Evolutionary conservation across 2,113 vertebrate species (phyloP).

Genomic region (Laticauda colubrina): DNA sequence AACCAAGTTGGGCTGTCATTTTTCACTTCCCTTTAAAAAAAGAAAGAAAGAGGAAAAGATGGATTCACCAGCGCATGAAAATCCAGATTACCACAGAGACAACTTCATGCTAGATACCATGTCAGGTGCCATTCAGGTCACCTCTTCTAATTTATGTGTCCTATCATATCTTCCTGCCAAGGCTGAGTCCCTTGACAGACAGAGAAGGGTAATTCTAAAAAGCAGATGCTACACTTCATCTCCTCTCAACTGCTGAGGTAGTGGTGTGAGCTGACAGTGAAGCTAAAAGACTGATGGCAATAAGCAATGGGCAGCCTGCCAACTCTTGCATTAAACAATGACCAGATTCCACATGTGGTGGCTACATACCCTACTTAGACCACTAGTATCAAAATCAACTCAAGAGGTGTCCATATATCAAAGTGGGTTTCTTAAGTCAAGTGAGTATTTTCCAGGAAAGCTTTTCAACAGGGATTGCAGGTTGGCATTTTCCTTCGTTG

Average conservation of each 20-base stretch:
- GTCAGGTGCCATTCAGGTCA: conserved; percentile 57
- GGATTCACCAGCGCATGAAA: conserved; percentile 69
- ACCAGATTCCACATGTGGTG: conserved; percentile 10
- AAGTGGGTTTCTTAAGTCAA: neutral
- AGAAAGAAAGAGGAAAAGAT: conserved; percentile 6
- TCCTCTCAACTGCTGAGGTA: conserved; percentile 48
- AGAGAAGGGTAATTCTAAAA: conserved; percentile 52
- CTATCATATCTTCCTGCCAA: conserved; percentile 55
- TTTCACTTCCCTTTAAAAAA: conserved; percentile 66
- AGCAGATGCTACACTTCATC: conserved; percentile 55
- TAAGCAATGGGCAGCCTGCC: conserved; percentile 29
- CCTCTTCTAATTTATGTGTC: conserved; percentile 66
- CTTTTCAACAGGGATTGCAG: neutral
- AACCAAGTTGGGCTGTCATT: conserved; percentile 57
- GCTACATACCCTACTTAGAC: neutral
- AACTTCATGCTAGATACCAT: conserved; percentile 59
- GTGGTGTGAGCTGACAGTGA: conserved; percentile 29
- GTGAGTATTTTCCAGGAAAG: neutral
- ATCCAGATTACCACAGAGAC: conserved; percentile 65
- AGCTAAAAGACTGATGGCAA: conserved; percentile 54
- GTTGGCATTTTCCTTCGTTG: neutral
- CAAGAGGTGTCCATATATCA: neutral
- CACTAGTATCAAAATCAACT: conserved; percentile 17
- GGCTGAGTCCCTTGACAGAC: conserved; percentile 48
- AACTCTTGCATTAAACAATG: conserved; percentile 36